These are phyloP conservation scores for Cygnus buccinator DNA, from an alignment of 2,113 vertebrate genomes.

Conservation along the genomic window DNA sequence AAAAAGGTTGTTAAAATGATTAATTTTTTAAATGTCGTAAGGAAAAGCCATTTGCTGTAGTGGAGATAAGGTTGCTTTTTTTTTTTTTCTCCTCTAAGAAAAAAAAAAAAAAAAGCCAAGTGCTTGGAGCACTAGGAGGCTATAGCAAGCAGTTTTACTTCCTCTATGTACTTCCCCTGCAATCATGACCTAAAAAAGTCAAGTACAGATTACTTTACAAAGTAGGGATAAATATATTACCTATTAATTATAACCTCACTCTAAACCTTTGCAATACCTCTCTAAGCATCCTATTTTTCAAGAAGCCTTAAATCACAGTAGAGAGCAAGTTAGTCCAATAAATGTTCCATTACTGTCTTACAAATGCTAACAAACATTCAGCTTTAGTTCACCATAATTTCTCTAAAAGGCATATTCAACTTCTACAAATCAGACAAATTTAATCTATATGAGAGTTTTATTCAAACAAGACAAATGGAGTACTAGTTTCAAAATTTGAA, in stretches of 20 bases:
- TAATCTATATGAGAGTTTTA: not conserved
- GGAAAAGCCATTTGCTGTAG: slow-evolving; percentile 46
- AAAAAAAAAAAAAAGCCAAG: not conserved
- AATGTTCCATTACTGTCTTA: not conserved
- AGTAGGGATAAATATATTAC: not conserved
- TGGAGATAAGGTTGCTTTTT: not conserved
- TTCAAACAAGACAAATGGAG: not conserved
- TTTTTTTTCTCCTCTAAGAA: not conserved
- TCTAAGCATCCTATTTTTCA: not conserved
- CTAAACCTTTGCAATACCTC: not conserved
- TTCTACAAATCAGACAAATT: not conserved
- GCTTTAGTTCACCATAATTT: not conserved
- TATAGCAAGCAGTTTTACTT: slow-evolving; percentile 1
- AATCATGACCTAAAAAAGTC: not conserved
- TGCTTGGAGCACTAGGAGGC: not conserved
- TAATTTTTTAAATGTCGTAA: slow-evolving; percentile 19
- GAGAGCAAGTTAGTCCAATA: not conserved
- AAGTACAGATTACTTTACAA: not conserved
- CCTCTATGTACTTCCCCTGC: not conserved
- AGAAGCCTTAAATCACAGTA: not conserved
- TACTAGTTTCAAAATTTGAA: not conserved
- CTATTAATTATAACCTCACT: not conserved
- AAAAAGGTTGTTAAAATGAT: slow-evolving; percentile 48
- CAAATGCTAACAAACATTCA: not conserved
- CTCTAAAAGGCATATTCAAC: not conserved